phyloP scores from a whole-genome alignment of 2,888 invertebrate genomes.

The Drosophila mimetica region DNA sequence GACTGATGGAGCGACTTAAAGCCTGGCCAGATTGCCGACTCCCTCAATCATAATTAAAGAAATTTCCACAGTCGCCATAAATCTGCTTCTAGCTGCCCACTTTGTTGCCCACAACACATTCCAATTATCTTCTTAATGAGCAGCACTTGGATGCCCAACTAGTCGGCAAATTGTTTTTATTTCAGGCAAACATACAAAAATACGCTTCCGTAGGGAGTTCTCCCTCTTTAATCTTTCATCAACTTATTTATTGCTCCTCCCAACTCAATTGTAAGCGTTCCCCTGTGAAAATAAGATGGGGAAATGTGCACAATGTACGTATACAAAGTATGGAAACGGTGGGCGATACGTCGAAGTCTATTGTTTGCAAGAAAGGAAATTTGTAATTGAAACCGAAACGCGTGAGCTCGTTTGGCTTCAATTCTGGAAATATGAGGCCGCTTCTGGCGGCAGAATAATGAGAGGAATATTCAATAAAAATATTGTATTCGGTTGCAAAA shows the following conservation, averaged over 20 bases:
- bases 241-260: constrained; percentile 32
- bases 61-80: constrained; percentile 10
- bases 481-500: constrained; percentile 1
- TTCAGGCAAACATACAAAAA: neutral
- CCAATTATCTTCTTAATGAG: constrained; percentile 22
- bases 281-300: constrained; percentile 1
- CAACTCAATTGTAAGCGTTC: constrained; percentile 35
- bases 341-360: constrained; percentile 1
- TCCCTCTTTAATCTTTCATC: constrained; percentile 24
- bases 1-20: constrained; percentile 15
- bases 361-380: constrained; percentile 20
- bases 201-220: constrained; percentile 19
- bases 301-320: neutral
- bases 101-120: constrained; percentile 4
- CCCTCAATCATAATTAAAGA: constrained; percentile 25
- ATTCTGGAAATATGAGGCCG: constrained; percentile 12
- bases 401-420: constrained; percentile 25
- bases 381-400: constrained; percentile 26
- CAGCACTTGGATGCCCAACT: constrained; percentile 8
- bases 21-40: neutral
- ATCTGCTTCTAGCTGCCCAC: constrained; percentile 1
- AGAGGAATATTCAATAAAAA: constrained; percentile 9
- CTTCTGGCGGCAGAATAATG: constrained; percentile 5
- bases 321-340: constrained; percentile 9
- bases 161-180: constrained; percentile 34